Conservation (phyloP, 2,113 vertebrate species). For the Emydocephalus ijimae region DNA sequence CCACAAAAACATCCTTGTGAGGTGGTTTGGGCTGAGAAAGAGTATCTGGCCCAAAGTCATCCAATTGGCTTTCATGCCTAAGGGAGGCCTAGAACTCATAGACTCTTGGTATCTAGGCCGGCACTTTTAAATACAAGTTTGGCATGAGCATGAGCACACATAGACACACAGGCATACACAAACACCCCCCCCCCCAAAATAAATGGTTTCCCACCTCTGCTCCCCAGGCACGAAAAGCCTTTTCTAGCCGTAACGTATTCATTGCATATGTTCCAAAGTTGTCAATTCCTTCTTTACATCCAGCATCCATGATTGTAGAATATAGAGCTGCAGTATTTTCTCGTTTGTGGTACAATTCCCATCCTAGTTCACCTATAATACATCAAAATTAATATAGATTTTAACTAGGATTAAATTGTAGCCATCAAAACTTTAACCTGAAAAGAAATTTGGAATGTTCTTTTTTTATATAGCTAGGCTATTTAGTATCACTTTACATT, state of each 20-base stretch:
- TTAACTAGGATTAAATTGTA: neutral
- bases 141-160: neutral
- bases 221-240: constrained; percentile 95
- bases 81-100: neutral
- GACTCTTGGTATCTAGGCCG: neutral
- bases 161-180: neutral
- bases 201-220: constrained; percentile 79
- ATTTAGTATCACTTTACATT: neutral
- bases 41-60: neutral
- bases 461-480: neutral
- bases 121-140: neutral
- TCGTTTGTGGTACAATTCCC: constrained; percentile 90
- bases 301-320: constrained; percentile 82
- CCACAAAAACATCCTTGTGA: neutral
- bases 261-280: constrained; percentile 93
- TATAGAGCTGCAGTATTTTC: constrained; percentile 81
- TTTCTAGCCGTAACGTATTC: constrained; percentile 88
- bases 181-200: neutral
- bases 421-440: neutral
- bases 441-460: neutral
- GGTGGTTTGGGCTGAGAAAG: neutral
- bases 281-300: constrained; percentile 87
- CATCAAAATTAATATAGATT: constrained; percentile 7
- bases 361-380: constrained; percentile 88
- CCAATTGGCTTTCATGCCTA: neutral